Evolutionary conservation across 2,888 invertebrate genomes (phyloP), one percentile per base, ranked within the genome.

Genomic region (Prosapia bicincta): DNA sequence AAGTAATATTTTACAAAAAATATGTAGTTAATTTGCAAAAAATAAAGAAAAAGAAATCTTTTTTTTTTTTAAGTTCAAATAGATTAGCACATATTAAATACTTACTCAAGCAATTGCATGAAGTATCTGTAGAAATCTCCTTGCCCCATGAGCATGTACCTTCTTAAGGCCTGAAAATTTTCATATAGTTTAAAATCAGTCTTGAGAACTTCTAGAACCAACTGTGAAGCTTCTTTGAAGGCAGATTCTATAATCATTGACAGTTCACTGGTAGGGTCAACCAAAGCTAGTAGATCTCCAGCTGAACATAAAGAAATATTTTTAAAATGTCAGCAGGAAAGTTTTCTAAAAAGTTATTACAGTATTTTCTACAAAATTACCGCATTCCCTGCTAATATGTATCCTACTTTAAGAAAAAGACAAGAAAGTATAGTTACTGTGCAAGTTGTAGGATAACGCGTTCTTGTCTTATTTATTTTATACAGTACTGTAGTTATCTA

Each of bases 61-160:
- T n/a, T n/a, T n/a, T n/a, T n/a, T n/a, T 81, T 38, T 13, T 15
- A 38, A 13, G 9, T 38, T 38, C 9, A 38, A 38, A 38, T 38
- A 13, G 10, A 13, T 38, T 38, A 13, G 9, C 9, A 38, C 38
- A 24, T 26, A 30, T 30, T 30, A 30, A 73, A 25, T 69, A 88
- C 91, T 88, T 86, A 96, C 96, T 94, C 94, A 78, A 98, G 86
- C 77, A 97, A 88, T 82, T 97, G 95, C 91, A 99, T 93, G 73
- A 99, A 68, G 54, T 67, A 76, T 25, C 76, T 66, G 54, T 76
- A 74, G 85, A 98, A 98, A 86, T 99, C 98, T 0, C 98, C 98
- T 87, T 98, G 98, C 15, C 97, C 97, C 15, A 99, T 89, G 74
- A 99, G 88, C 82, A 99, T 86, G 86, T 97, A 98, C 77, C 94